These are phyloP conservation scores for Equus quagga DNA, from an alignment of 2,113 vertebrate genomes.

Conservation along the genomic window DNA sequence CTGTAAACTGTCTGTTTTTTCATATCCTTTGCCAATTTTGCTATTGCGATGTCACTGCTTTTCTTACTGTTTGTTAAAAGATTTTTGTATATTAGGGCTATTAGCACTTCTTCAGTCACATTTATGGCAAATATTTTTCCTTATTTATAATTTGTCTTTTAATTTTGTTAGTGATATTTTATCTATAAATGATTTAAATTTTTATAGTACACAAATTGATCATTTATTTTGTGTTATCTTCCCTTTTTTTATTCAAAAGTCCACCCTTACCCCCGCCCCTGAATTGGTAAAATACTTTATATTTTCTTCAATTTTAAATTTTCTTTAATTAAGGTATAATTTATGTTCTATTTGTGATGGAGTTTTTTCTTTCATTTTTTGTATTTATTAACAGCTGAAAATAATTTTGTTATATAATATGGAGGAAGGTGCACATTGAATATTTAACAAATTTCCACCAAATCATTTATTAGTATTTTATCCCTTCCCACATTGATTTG, in stretches of 20 bases:
- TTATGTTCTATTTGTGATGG: background rate
- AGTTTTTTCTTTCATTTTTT: background rate
- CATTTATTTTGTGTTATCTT: background rate
- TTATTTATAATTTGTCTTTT: background rate
- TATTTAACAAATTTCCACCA: background rate
- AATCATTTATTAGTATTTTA: background rate
- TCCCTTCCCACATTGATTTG: background rate
- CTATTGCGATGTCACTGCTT: background rate
- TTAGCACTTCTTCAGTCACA: background rate
- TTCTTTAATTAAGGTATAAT: background rate
- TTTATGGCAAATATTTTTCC: background rate
- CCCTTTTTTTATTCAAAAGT: background rate
- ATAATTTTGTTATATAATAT: background rate
- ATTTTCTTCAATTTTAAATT: background rate
- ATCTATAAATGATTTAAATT: background rate
- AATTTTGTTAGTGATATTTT: background rate
- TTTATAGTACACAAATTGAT: background rate
- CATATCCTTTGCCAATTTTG: background rate
- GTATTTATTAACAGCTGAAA: background rate
- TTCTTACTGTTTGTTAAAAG: background rate
- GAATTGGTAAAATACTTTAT: background rate
- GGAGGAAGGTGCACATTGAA: background rate
- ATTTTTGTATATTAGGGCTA: background rate
- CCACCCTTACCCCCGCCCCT: background rate
- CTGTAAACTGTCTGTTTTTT: background rate